phyloP scores from a whole-genome alignment of 2,113 vertebrate species.

The Puffinus mauretanicus region DNA sequence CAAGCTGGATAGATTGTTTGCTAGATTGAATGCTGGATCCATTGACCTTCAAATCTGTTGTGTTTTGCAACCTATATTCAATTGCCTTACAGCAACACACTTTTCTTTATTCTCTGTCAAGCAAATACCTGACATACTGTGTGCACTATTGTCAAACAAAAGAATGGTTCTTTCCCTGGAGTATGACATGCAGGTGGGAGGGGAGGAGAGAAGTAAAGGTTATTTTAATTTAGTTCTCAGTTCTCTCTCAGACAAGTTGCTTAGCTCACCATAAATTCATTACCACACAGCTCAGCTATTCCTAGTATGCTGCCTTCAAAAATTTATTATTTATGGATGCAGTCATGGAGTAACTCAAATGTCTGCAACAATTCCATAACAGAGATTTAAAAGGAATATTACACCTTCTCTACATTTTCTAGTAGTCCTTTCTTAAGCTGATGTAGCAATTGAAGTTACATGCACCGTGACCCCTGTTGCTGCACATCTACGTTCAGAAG shows the following conservation, averaged over 20 bases:
- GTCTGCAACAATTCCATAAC: not conserved
- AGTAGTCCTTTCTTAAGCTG: not conserved
- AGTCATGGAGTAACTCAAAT: not conserved
- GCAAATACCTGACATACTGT: not conserved
- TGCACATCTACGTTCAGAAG: not conserved
- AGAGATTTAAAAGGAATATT: not conserved
- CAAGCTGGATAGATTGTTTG: not conserved
- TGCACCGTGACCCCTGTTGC: not conserved
- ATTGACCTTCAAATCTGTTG: constrained; percentile 26
- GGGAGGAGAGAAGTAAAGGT: not conserved
- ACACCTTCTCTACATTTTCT: not conserved
- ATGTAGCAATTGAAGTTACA: not conserved
- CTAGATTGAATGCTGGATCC: not conserved
- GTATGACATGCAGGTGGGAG: not conserved
- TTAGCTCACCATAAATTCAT: constrained; percentile 19
- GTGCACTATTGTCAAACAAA: not conserved
- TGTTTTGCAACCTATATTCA: not conserved
- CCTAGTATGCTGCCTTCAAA: not conserved
- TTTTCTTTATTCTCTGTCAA: not conserved
- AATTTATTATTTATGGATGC: not conserved
- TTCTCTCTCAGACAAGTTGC: not conserved
- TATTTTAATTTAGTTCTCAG: constrained; percentile 2
- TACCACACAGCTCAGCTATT: not conserved
- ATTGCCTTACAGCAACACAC: not conserved
- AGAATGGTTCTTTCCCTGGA: not conserved